Evolutionary conservation across 1,140 invertebrate genomes (phyloP).

Genomic region (Aphelenchoides besseyi): DNA sequence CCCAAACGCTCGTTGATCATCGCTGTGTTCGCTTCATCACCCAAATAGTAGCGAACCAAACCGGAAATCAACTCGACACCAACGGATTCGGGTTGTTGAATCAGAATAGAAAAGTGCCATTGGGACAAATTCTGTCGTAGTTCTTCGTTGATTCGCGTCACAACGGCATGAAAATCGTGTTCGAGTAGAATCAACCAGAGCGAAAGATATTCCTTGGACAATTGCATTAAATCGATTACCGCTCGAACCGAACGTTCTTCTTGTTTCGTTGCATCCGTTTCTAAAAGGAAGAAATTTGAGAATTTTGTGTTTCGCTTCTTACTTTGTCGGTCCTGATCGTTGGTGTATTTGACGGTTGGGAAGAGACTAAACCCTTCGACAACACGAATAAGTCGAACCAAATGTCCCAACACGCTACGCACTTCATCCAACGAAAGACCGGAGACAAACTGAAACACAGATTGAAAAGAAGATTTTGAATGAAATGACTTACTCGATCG

Average conservation of each 20-base stretch:
- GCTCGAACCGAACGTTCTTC: slow-evolving; percentile 74
- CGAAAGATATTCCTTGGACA: slow-evolving; percentile 81
- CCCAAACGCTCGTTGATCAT: slow-evolving; percentile 81
- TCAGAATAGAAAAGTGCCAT: slow-evolving; percentile 75
- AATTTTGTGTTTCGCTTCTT: neutral
- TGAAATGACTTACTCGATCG: neutral
- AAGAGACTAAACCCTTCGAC: slow-evolving; percentile 1
- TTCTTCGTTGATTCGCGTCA: slow-evolving; percentile 67
- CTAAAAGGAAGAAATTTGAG: slow-evolving; percentile 22
- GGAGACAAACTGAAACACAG: slow-evolving; percentile 20
- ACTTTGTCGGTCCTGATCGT: slow-evolving; percentile 12
- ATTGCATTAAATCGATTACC: slow-evolving; percentile 74
- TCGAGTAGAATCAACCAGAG: slow-evolving; percentile 89
- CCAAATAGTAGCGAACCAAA: slow-evolving; percentile 73
- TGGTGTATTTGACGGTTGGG: neutral
- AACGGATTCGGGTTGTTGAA: slow-evolving; percentile 78
- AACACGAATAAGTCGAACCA: slow-evolving; percentile 6
- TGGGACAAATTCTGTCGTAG: slow-evolving; percentile 69
- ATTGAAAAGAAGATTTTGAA: slow-evolving; percentile 8
- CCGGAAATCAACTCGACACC: slow-evolving; percentile 63
- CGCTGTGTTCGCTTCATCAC: slow-evolving; percentile 88
- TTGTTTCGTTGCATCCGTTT: slow-evolving; percentile 40
- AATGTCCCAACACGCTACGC: neutral
- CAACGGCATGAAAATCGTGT: slow-evolving; percentile 82
- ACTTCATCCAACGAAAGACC: slow-evolving; percentile 14